Evolutionary conservation across 23 tunicate genomes (phyloP).

Genomic region (Phallusia fumigata): DNA sequence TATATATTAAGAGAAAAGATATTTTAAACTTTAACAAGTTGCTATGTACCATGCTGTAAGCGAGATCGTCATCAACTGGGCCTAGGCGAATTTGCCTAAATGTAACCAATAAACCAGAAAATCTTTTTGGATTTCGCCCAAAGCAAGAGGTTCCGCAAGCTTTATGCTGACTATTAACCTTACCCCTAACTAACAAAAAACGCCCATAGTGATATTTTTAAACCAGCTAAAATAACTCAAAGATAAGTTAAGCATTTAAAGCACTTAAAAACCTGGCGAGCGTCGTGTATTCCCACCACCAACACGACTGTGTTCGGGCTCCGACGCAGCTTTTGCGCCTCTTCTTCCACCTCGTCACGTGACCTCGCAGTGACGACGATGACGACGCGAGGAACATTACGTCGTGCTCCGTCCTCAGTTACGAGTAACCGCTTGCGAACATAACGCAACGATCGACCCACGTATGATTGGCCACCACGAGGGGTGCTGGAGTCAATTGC

Average conservation of each 20-base stretch:
- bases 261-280: constrained; percentile 31
- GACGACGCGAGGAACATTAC: constrained; percentile 55
- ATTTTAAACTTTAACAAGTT: too few species aligned
- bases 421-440: constrained; percentile 27
- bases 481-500: constrained; percentile 22
- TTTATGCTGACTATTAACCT: too few species aligned
- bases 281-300: constrained; percentile 47
- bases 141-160: too few species aligned
- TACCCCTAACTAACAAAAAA: too few species aligned
- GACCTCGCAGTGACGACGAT: constrained; percentile 55
- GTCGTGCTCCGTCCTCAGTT: constrained; percentile 37
- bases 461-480: constrained; percentile 27
- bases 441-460: constrained; percentile 46
- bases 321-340: constrained; percentile 38
- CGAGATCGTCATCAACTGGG: too few species aligned
- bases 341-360: constrained; percentile 27
- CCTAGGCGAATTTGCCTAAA: too few species aligned
- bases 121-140: too few species aligned
- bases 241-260: too few species aligned
- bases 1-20: too few species aligned
- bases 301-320: constrained; percentile 38
- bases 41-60: too few species aligned
- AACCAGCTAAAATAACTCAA: too few species aligned
- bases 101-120: too few species aligned
- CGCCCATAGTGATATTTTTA: constrained; percentile 9